Evolutionary conservation across 2,113 vertebrate species (phyloP), one percentile per base, ranked within the genome.

Genomic region (Xenopus borealis): DNA sequence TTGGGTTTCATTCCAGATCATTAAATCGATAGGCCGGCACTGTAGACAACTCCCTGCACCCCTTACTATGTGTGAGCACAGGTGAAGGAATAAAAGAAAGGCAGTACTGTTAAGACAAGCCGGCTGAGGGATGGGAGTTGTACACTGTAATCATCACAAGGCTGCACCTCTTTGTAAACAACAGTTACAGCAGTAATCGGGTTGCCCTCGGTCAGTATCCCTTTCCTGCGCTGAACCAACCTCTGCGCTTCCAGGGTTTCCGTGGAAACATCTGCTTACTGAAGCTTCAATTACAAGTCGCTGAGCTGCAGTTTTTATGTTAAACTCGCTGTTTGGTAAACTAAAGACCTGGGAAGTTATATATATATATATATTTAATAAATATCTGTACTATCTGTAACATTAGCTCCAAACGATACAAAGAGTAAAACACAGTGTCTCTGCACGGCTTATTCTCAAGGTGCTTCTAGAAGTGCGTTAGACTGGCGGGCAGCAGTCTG

Each of bases 381-480:
- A n/a, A 40, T 40, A 40, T 33, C 47, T 19, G 19, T 18, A 27
- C 53, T 59, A 62, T 69, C 58, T 69, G 72, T 62, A 76, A 76
- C 66, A 23, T 75, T 68, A 67, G 45, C 44, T 57, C 66, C 58
- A 12, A 57, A 69, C 30, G 52, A 55, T 18, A 44, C 53, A 12
- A 63, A 55, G 47, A 53, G 20, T 69, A 63, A 69, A 76, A 68
- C 72, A 57, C 72, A 18, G 65, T 61, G 57, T 52, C 58, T 57
- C 46, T 55, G 66, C 59, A 46, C 66, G 23, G 58, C 46, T 69
- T 59, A 63, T 69, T 67, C 58, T 45, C 17, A 76, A 76, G 47
- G 73, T 76, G 73, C 73, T 76, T 76, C 59, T 63, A 76, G 73
- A 69, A 76, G 73, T 69, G 73, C 66, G 33, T 52, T 62, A 19